Evolutionary conservation across 1,140 invertebrate genomes (phyloP).

Genomic region (Sitodiplosis mosellana): DNA sequence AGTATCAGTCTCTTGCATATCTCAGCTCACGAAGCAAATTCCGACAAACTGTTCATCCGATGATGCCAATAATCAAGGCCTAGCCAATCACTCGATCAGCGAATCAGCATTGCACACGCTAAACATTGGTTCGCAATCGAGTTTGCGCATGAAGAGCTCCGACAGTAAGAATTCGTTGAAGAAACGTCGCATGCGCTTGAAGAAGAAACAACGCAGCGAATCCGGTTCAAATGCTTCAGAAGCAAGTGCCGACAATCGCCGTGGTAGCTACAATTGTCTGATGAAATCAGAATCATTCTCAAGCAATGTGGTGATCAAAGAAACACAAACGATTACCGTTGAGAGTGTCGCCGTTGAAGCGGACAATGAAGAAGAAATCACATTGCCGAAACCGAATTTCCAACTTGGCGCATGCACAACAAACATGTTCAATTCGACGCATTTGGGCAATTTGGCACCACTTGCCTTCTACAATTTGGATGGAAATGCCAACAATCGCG

Average conservation of each 20-base stretch:
- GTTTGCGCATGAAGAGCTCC: conserved; percentile 18
- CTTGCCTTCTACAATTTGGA: conserved; percentile 20
- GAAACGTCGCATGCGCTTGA: conserved; percentile 44
- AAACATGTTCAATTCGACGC: conserved; percentile 7
- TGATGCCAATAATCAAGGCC: conserved; percentile 19
- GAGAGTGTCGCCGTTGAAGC: conserved; percentile 28
- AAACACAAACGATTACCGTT: conserved; percentile 23
- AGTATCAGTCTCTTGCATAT: conserved; percentile 69
- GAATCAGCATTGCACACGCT: conserved; percentile 68
- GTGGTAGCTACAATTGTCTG: conserved; percentile 19
- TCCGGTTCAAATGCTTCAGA: conserved; percentile 33
- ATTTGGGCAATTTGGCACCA: conserved; percentile 19
- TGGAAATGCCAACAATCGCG: conserved; percentile 8
- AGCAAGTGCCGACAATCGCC: background rate
- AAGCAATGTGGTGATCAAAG: background rate
- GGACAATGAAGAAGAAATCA: conserved; percentile 24
- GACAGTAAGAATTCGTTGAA: conserved; percentile 30
- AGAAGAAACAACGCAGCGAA: conserved; percentile 37
- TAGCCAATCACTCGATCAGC: conserved; percentile 53
- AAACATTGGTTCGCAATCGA: conserved; percentile 10
- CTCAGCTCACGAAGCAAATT: conserved; percentile 34
- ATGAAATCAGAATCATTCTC: conserved; percentile 44
- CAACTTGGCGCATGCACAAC: conserved; percentile 34
- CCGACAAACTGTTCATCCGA: conserved; percentile 4
- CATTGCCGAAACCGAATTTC: conserved; percentile 32